phyloP scores from a whole-genome alignment of 2,888 invertebrate species.

The Ectemnius continuus region DNA sequence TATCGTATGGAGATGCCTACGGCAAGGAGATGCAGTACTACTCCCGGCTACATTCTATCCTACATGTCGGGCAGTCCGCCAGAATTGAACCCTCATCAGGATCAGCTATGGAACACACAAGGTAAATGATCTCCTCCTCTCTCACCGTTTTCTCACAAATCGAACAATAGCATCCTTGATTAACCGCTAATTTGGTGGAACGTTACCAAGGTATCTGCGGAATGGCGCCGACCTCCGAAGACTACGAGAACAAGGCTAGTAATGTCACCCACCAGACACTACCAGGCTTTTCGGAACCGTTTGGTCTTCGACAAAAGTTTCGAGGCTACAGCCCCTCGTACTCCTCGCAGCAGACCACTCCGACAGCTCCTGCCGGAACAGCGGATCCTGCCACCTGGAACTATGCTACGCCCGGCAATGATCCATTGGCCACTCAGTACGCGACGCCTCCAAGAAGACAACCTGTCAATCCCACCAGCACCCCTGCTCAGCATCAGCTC shows the following conservation, averaged over 20 bases:
- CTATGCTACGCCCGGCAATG: slow-evolving; percentile 57
- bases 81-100: slow-evolving; percentile 67
- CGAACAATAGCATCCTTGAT: neutral
- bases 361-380: slow-evolving; percentile 34
- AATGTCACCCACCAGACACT: slow-evolving; percentile 77
- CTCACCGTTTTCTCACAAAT: too few species aligned
- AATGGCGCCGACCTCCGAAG: slow-evolving; percentile 66
- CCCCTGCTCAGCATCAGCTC: slow-evolving; percentile 76
- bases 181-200: neutral
- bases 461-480: slow-evolving; percentile 50
- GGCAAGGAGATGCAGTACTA: slow-evolving; percentile 31
- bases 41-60: slow-evolving; percentile 58
- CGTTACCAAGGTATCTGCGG: slow-evolving; percentile 50
- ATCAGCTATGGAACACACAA: slow-evolving; percentile 68
- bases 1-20: slow-evolving; percentile 68
- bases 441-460: slow-evolving; percentile 52
- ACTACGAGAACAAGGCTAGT: slow-evolving; percentile 71
- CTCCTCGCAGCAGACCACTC: slow-evolving; percentile 58
- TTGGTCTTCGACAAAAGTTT: slow-evolving; percentile 74
- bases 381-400: slow-evolving; percentile 61
- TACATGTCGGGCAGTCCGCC: slow-evolving; percentile 68
- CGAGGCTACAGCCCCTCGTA: slow-evolving; percentile 71
- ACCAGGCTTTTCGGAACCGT: slow-evolving; percentile 81
- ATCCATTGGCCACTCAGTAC: slow-evolving; percentile 59
- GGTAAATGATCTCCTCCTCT: slow-evolving; percentile 49